phyloP scores from a whole-genome alignment of 2,888 invertebrate genomes.

The Plebejus argus region DNA sequence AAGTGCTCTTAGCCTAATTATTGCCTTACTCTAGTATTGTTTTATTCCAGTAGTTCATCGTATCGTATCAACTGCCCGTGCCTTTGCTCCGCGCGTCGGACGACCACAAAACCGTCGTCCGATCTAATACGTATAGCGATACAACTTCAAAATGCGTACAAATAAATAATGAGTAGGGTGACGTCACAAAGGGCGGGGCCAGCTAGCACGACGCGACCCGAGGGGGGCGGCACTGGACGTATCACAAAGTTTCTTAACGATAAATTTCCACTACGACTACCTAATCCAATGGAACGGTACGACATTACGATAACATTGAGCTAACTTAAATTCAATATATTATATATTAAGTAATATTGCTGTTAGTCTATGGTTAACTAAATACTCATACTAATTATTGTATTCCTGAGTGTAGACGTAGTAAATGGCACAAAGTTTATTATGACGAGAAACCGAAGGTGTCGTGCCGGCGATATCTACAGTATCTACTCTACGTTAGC shows the following conservation, averaged over 20 bases:
- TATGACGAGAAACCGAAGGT: constrained; percentile 72
- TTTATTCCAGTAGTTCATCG: constrained; percentile 66
- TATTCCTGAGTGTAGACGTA: constrained; percentile 68
- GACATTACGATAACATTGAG: constrained; percentile 76
- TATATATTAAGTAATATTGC: constrained; percentile 77
- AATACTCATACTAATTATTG: constrained; percentile 60
- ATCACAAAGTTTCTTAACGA: constrained; percentile 75
- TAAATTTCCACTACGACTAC: constrained; percentile 72
- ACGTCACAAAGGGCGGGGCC: constrained; percentile 14
- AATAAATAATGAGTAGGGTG: constrained; percentile 31
- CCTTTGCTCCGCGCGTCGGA: constrained; percentile 33
- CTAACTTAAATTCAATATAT: constrained; percentile 78
- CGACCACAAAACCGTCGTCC: neutral
- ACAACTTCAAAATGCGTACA: constrained; percentile 18
- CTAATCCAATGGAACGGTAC: constrained; percentile 79
- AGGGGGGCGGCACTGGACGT: constrained; percentile 69
- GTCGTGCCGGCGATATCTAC: constrained; percentile 62
- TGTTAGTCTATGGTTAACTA: constrained; percentile 75
- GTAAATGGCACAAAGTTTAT: constrained; percentile 75
- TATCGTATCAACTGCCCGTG: constrained; percentile 45
- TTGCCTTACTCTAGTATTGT: constrained; percentile 72
- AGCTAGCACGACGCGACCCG: constrained; percentile 34
- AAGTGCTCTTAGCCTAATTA: constrained; percentile 77
- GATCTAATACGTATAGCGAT: neutral
- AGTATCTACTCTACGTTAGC: constrained; percentile 43